A percentile compares a stretch with the other conserved stretches of the same genome.
These are phyloP conservation scores for Cheilosia vernalis DNA, from an alignment of 2,888 invertebrate species.

Conservation along the genomic window DNA sequence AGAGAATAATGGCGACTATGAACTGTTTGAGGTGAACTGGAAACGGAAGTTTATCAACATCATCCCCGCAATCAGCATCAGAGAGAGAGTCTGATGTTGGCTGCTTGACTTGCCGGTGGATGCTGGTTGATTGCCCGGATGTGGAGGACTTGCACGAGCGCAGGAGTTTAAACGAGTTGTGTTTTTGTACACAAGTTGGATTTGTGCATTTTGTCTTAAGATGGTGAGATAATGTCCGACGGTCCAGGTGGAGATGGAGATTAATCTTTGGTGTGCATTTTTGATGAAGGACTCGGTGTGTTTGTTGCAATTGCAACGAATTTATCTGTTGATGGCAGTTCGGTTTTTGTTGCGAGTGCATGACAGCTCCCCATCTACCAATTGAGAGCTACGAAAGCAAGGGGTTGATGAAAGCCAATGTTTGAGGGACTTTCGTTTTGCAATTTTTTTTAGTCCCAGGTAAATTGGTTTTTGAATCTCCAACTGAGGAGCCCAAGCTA, in stretches of 20 bases:
- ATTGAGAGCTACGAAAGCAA: too few species aligned
- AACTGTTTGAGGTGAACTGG: constrained; percentile 73
- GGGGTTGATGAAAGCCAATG: too few species aligned
- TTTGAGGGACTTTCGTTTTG: too few species aligned
- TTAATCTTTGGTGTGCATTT: constrained; percentile 54
- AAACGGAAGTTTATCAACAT: constrained; percentile 75
- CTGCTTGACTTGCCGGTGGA: constrained; percentile 25
- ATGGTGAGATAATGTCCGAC: constrained; percentile 23
- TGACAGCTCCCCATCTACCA: too few species aligned
- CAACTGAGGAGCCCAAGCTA: too few species aligned
- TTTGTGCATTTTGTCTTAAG: constrained; percentile 15
- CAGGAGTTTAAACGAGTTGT: constrained; percentile 35
- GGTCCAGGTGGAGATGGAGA: constrained; percentile 41
- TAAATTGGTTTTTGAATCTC: too few species aligned
- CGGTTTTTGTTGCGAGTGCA: background rate
- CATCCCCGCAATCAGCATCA: constrained; percentile 60
- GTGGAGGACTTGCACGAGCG: background rate
- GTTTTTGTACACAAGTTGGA: constrained; percentile 49
- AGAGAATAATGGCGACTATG: constrained; percentile 70
- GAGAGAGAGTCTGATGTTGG: constrained; percentile 34
- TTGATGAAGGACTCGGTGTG: constrained; percentile 37
- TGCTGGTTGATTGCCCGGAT: background rate
- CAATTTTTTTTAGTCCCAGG: too few species aligned
- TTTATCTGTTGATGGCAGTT: constrained; percentile 34
- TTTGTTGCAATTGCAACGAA: constrained; percentile 8